Evolutionary conservation across 2,888 invertebrate genomes (phyloP), one percentile per base, ranked within the genome.

Genomic region (Ephialtes manifestator): DNA sequence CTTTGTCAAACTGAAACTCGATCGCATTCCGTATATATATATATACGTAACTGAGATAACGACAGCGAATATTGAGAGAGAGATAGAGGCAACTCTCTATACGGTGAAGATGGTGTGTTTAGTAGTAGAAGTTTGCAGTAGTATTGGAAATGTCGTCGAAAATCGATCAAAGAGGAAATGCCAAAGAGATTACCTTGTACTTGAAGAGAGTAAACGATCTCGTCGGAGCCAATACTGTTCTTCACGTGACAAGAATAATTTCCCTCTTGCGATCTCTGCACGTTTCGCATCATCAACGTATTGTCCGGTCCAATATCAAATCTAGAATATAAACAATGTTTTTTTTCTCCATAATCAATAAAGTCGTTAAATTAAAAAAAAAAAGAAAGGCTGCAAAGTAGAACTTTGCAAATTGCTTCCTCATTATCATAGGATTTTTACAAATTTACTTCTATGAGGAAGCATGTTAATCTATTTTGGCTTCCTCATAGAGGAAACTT

Each of bases 241-340:
- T 94, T 93, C 3, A 95, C 95, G 63, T 94, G 94, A 88, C 95
- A 96, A 2, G 95, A 95, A 89, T 95, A 96, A 89, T 95, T 95
- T 13, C 95, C 95, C 87, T 95, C 95, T 82, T 95, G 95, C 8
- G 93, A 94, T 67, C 95, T 91, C 86, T 95, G 95, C 31, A 95
- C 94, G 86, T 95, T 95, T 39, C 94, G 93, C 71, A 95, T 88
- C 15, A 94, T 94, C 20, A 96, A 89, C 0, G 95, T 94, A 77
- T 95, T 95, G 81, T 95, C 95, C 20, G 93, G 92, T 70, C 93
- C 94, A 8, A 95, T 94, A 86, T 95, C 95, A 68, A 94, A 88
- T 1, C 94, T 94, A 46, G 35, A 24, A 71, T 13, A 35, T 18
- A 24, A 74, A n/a, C 39, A 67, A 53, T 65, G n/a, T n/a, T 20